Evolutionary conservation across 2,797 vertebrate genomes (phyloP).

Genomic region (Sebastes aleutianus): DNA sequence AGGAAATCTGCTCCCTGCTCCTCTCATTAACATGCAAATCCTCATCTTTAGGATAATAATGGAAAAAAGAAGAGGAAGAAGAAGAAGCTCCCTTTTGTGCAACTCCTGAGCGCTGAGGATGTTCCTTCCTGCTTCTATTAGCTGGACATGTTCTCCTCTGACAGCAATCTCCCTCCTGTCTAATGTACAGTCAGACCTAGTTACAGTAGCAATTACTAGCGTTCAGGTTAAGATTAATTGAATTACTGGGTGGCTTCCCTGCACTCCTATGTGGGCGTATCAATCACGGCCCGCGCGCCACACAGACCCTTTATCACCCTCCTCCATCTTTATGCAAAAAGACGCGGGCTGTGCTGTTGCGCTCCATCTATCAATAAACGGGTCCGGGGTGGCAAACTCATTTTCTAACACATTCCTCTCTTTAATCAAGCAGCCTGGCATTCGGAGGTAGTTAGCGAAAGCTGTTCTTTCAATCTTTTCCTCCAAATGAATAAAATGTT

Average conservation of each 20-base stretch:
- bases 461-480: not conserved
- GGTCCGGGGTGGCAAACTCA: constrained; percentile 69
- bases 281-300: constrained; percentile 63
- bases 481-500: constrained; percentile 18
- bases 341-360: constrained; percentile 68
- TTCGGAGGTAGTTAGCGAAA: constrained; percentile 42
- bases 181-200: constrained; percentile 75
- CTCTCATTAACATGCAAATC: constrained; percentile 85
- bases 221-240: constrained; percentile 82
- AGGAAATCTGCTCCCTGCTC: constrained; percentile 45
- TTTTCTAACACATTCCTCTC: constrained; percentile 75
- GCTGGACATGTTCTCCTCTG: constrained; percentile 55
- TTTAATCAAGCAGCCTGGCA: constrained; percentile 68
- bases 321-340: constrained; percentile 75
- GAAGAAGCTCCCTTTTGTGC: constrained; percentile 18
- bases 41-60: constrained; percentile 54
- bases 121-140: constrained; percentile 58
- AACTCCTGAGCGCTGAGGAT: constrained; percentile 27
- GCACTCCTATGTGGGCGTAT: constrained; percentile 68
- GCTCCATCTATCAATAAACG: constrained; percentile 76
- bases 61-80: not conserved
- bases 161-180: constrained; percentile 67
- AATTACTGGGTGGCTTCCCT: constrained; percentile 77
- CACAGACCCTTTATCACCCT: constrained; percentile 67
- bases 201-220: constrained; percentile 82